Base-by-base conservation (phyloP, 2,797 vertebrate genomes). In the Leucoraja ocellata region DNA sequence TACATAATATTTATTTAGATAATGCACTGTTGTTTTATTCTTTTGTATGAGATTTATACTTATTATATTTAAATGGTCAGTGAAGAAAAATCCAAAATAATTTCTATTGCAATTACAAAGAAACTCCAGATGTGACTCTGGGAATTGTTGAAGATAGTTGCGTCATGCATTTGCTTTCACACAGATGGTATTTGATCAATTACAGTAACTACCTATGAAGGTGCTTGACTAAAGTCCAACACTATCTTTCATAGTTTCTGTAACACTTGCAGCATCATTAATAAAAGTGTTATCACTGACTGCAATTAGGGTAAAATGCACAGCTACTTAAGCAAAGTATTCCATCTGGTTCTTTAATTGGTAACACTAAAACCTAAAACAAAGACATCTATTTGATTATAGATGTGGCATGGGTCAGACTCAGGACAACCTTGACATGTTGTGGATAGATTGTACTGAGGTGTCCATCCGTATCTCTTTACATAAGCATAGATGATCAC, bases 131-230 rank as follows among this genome's bases (percentile, higher is more conserved):
- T n/a, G 4, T 88, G 36, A 88, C 21, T 32, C 16, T 7, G 65
- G n/a, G 8, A 18, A 36, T 65, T 65, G n/a, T 36, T 88, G 83
- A 61, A 32, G 58, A 86, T 61, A 68, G 6, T 88, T 21, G 13
- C n/a, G 10, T 7, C 11, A 65, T 65, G 65, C n/a, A 14, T 88
- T 68, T 18, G 36, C 84, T 68, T 88, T 88, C 84, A 88, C n/a
- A 68, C 84, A 88, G 84, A 88, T 88, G 61, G 84, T 88, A 36
- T 88, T 68, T 88, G 84, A 88, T 68, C 84, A 88, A 88, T 88
- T 88, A 88, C 84, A 68, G 84, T 88, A 88, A 7, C 63, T 68
- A 88, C 84, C 84, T 68, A 65, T 88, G 84, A 65, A 88, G 61
- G 61, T 88, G 84, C 84, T n/a, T 88, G 63, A 68, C 84, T 88